Percentiles rank a stretch among this genome's conserved stretches.
Evolutionary conservation across 2,113 vertebrate genomes (phyloP).

Genomic region (Elephas maximus): DNA sequence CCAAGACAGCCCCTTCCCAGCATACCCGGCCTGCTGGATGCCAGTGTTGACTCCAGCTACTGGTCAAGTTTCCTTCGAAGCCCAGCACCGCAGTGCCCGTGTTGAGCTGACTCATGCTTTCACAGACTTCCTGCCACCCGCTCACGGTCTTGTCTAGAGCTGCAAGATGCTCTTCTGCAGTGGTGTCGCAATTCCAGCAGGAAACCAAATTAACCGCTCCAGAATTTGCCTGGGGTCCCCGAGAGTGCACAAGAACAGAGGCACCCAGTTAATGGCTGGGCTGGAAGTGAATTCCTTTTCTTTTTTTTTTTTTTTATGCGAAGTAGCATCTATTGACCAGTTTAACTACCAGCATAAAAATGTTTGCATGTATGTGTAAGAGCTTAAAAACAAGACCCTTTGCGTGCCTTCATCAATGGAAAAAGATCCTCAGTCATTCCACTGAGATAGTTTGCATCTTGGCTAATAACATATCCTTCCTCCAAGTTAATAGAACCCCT

Average conservation of each 20-base stretch:
- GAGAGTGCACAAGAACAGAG: background rate
- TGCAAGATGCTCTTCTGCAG: background rate
- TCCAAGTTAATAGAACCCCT: background rate
- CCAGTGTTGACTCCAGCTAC: conserved; percentile 11
- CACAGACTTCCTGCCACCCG: conserved; percentile 53
- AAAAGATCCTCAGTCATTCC: background rate
- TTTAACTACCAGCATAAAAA: background rate
- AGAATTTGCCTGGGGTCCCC: conserved; percentile 14
- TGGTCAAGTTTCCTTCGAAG: conserved; percentile 32
- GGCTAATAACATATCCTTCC: background rate
- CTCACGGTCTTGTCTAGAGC: background rate
- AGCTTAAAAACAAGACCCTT: background rate
- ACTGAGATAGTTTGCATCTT: background rate
- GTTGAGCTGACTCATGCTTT: conserved; percentile 56
- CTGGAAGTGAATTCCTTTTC: background rate
- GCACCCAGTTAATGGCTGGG: background rate
- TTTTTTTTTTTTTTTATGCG: background rate
- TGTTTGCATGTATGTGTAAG: accelerated
- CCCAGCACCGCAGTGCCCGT: background rate
- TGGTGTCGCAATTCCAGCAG: conserved; percentile 60
- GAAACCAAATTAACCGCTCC: conserved; percentile 50
- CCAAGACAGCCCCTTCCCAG: background rate
- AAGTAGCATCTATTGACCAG: background rate
- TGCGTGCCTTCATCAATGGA: background rate
- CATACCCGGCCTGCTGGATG: background rate